Conservation (phyloP, 2,888 invertebrate genomes). For the Idaea aversata region DNA sequence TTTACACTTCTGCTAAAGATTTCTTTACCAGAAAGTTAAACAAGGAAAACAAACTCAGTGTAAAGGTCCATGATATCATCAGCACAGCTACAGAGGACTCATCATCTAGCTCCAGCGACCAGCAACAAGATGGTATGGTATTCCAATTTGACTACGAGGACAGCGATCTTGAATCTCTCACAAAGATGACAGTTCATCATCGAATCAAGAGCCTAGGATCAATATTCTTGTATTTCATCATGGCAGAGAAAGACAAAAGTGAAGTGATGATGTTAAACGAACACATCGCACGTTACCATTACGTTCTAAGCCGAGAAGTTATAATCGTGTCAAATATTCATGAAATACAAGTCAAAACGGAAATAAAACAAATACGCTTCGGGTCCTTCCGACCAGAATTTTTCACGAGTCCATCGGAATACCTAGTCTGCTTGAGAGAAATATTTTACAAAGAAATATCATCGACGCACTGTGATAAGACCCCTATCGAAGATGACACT, state of each 20-base stretch:
- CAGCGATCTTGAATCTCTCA: slow-evolving; percentile 29
- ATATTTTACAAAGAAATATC: slow-evolving; percentile 31
- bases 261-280: slow-evolving; percentile 36
- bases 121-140: slow-evolving; percentile 15
- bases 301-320: slow-evolving; percentile 37
- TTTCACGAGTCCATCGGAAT: slow-evolving; percentile 31
- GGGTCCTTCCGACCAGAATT: slow-evolving; percentile 36
- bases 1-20: slow-evolving; percentile 41
- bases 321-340: slow-evolving; percentile 20
- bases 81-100: slow-evolving; percentile 19
- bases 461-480: slow-evolving; percentile 28
- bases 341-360: slow-evolving; percentile 8
- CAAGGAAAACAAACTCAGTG: slow-evolving; percentile 18
- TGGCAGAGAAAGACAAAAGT: slow-evolving; percentile 30
- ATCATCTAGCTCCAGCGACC: neutral
- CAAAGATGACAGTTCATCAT: slow-evolving; percentile 33
- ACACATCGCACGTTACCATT: slow-evolving; percentile 40
- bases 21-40: slow-evolving; percentile 28
- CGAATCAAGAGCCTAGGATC: slow-evolving; percentile 33
- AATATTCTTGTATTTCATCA: slow-evolving; percentile 33
- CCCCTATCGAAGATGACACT: slow-evolving; percentile 21
- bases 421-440: slow-evolving; percentile 29
- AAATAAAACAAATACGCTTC: slow-evolving; percentile 11
- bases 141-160: slow-evolving; percentile 38
- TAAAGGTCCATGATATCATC: slow-evolving; percentile 33